A percentile compares a stretch with the other conserved stretches of the same genome.
Conservation (phyloP, 2,113 vertebrate genomes). For the Rhinolophus ferrumequinum region DNA sequence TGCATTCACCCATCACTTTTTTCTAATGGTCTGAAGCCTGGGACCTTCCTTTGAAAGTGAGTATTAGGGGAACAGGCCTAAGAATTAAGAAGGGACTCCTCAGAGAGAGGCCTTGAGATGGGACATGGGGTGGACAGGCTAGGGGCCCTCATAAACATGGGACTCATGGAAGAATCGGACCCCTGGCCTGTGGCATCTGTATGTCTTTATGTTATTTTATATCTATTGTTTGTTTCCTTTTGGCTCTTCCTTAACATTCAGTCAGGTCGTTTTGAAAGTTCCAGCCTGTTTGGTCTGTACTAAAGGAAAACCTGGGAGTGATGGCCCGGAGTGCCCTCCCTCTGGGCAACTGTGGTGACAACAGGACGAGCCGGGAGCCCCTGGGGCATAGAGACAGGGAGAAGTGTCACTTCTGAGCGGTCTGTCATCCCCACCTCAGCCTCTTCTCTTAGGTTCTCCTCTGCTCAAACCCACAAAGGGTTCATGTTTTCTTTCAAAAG, state of each 20-base stretch:
- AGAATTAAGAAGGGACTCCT: neutral
- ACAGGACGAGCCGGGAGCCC: neutral
- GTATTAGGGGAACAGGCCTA: neutral
- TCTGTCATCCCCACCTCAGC: too few relatives aligned
- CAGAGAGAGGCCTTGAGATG: too few relatives aligned
- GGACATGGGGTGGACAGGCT: accelerated
- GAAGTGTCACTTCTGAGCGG: neutral
- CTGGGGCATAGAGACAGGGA: neutral
- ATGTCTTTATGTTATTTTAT: neutral
- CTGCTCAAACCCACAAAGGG: neutral
- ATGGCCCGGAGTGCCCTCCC: neutral
- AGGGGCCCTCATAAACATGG: accelerated
- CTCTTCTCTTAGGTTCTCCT: neutral
- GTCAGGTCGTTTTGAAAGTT: neutral
- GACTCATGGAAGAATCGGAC: accelerated
- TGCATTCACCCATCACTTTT: neutral
- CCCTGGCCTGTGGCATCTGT: neutral
- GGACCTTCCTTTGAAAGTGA: neutral
- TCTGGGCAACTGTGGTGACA: accelerated
- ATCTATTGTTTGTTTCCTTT: neutral
- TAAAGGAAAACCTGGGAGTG: neutral
- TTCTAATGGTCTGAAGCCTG: neutral
- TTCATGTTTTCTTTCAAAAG: neutral
- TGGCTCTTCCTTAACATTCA: neutral
- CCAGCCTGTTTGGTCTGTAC: neutral